Conservation (phyloP, 2,113 vertebrate species). For the Regulus satrapa region DNA sequence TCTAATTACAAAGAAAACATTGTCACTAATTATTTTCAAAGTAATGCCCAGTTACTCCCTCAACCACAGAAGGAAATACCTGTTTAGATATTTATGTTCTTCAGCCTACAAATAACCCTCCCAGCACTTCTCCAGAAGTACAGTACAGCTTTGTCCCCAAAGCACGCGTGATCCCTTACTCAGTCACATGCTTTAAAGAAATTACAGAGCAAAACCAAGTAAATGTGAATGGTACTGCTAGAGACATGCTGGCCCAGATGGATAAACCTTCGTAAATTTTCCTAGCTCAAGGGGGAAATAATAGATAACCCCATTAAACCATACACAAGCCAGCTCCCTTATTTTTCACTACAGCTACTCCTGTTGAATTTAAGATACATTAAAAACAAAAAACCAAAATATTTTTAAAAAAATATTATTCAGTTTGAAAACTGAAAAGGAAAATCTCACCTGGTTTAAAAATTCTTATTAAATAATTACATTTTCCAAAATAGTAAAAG, state of each 20-base stretch:
- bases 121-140: background rate
- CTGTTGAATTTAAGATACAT: background rate
- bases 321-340: background rate
- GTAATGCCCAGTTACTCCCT: background rate
- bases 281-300: background rate
- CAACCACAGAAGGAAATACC: background rate
- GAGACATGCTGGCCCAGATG: accelerated
- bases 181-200: background rate
- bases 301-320: background rate
- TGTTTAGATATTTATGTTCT: background rate
- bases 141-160: background rate
- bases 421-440: background rate
- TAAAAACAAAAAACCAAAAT: background rate
- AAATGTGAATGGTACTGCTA: background rate
- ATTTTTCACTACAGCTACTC: background rate
- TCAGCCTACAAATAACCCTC: background rate
- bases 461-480: background rate
- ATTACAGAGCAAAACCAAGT: background rate
- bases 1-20: background rate
- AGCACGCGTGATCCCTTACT: background rate
- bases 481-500: background rate
- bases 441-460: background rate
- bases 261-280: background rate
- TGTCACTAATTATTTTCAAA: background rate
- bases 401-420: accelerated